Evolutionary conservation across 2,888 invertebrate genomes (phyloP).

Genomic region (Campoplex capitator): DNA sequence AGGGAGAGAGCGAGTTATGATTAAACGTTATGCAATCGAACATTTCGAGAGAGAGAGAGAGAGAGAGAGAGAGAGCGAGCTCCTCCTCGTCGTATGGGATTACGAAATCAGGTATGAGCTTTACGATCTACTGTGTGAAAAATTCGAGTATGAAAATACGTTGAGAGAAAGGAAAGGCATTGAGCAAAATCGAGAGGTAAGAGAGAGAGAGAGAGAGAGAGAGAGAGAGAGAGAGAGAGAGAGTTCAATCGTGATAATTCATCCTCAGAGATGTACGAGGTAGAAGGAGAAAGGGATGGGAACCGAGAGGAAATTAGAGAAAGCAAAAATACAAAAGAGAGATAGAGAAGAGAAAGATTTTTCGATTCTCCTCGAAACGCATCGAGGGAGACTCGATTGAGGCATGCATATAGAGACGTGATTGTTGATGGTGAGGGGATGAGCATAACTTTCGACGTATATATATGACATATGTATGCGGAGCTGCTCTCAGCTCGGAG

Average conservation of each 20-base stretch:
- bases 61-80: no score
- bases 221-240: not conserved
- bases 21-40: slow-evolving; percentile 25
- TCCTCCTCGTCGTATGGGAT: not conserved
- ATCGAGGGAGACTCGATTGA: slow-evolving; percentile 55
- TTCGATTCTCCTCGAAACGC: slow-evolving; percentile 46
- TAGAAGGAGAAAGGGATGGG: not conserved
- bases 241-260: slow-evolving; percentile 56
- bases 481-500: slow-evolving; percentile 16
- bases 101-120: slow-evolving; percentile 20
- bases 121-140: slow-evolving; percentile 12
- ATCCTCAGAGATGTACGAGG: slow-evolving; percentile 4
- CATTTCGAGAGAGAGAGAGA: slow-evolving; percentile 5
- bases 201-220: slow-evolving; percentile 12
- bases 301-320: not conserved
- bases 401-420: slow-evolving; percentile 21
- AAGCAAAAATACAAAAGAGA: not conserved
- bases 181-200: not conserved
- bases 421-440: slow-evolving; percentile 32
- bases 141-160: slow-evolving; percentile 22
- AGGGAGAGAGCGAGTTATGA: not conserved
- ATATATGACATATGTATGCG: slow-evolving; percentile 7
- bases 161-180: slow-evolving; percentile 17
- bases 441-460: slow-evolving; percentile 1
- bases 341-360: not conserved